Conservation (phyloP, 2,888 invertebrate genomes). For the Ernsta delagoae region DNA sequence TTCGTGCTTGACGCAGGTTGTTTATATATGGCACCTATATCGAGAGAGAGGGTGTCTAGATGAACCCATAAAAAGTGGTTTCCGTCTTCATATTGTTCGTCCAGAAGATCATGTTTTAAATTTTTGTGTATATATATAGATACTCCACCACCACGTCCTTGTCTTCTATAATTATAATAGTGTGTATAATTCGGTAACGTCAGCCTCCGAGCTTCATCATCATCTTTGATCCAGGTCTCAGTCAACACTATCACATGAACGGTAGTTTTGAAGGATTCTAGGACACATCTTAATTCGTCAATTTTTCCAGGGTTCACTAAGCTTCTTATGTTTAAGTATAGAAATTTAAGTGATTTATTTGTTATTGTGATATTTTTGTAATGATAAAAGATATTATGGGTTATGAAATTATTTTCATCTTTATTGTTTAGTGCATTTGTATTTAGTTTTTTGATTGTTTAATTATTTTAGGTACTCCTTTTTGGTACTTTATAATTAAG, state of each 20-base stretch:
- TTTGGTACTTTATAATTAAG: constrained; percentile 30
- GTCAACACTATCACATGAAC: not conserved
- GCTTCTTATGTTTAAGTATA: constrained; percentile 1
- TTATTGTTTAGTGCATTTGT: not conserved
- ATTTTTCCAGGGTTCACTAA: not conserved
- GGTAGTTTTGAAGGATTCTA: not conserved
- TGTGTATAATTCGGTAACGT: not conserved
- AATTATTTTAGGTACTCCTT: constrained; percentile 26
- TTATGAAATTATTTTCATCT: constrained; percentile 2
- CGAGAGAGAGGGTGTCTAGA: constrained; percentile 18
- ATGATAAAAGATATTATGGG: not conserved
- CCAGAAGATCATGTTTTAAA: constrained; percentile 24
- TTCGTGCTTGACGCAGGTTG: not conserved
- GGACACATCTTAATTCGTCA: not conserved
- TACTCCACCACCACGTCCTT: not conserved
- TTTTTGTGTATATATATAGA: not conserved
- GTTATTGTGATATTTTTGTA: not conserved
- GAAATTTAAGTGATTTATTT: constrained; percentile 1
- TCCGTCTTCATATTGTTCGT: constrained; percentile 9
- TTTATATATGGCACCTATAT: constrained; percentile 5
- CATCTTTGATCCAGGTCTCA: not conserved
- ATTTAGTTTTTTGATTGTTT: constrained; percentile 32
- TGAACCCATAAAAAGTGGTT: constrained; percentile 36
- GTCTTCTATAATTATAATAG: not conserved
- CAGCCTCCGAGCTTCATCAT: not conserved